Evolutionary conservation across 2,797 vertebrate genomes (phyloP), one percentile per base, ranked within the genome.

Genomic region (Mormyrus proboscirostris): DNA sequence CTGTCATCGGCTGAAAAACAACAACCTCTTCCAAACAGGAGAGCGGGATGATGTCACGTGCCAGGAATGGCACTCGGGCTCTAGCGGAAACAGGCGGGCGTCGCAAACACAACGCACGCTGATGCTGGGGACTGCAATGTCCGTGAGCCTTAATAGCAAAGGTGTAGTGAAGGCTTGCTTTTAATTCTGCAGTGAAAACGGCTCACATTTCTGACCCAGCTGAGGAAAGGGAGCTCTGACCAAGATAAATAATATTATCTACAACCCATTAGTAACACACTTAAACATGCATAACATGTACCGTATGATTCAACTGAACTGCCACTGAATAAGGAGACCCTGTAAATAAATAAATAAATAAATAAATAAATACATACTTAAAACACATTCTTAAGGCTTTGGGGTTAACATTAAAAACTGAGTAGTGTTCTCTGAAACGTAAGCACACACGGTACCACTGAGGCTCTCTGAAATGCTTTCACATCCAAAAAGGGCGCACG

Each of bases 31-130:
- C 38, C 44, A 59, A 44, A 41, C 79, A 89, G 88, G 88, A 85
- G 79, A 85, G 79, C 6, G 10, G 44, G 16, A 47, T 65, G 79
- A 89, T 89, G 88, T 89, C 79, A 89, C 55, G 12, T 1, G 2
- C 10, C 19, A 6, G 33, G 69, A 79, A 79, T 57, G 88, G 29
- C 49, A 57, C 62, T 12, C 47, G 29, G 87, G 2, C 44, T 73
- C 12, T 3, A 14, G 4, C 10, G 47, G 62, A 73, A 88, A 79
- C 10, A 12, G 4, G 5, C 9, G 6, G 14, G 53, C 22, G 47
- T 73, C 12, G 16, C 44, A 2, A 88, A 25, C 57, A 69, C 22
- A 44, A 89, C 2, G 29, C 88, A 65, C 0, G 16, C 47, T 29
- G 19, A 12, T 51, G 1, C 65, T 16, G 88, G 25, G 57, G 47